phyloP scores from a whole-genome alignment of 2,797 vertebrate species.

The Champsocephalus gunnari region DNA sequence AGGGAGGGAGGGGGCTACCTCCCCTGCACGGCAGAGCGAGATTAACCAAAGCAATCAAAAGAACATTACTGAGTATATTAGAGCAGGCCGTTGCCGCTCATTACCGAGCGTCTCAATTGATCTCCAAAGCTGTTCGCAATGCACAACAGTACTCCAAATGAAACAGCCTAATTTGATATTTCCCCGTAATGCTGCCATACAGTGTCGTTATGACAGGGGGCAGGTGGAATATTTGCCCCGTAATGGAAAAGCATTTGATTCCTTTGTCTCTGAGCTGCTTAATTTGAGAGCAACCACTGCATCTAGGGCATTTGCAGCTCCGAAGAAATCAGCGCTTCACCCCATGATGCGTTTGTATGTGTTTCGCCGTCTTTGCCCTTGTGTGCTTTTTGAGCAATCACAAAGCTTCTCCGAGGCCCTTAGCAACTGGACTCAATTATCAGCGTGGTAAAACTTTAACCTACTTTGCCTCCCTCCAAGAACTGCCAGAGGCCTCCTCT shows the following conservation, averaged over 20 bases:
- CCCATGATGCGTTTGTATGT: conserved; percentile 19
- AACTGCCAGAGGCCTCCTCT: conserved; percentile 55
- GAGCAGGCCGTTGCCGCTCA: conserved; percentile 80
- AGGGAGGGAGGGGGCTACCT: conserved; percentile 22
- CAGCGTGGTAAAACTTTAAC: conserved; percentile 63
- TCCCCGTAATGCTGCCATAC: conserved; percentile 80
- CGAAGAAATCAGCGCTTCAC: conserved; percentile 52
- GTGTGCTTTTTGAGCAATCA: conserved; percentile 55
- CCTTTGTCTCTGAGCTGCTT: conserved; percentile 75
- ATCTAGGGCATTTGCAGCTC: conserved; percentile 49
- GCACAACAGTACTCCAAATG: conserved; percentile 83
- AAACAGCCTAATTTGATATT: conserved; percentile 87
- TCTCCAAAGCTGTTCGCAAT: conserved; percentile 78
- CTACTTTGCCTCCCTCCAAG: conserved; percentile 61
- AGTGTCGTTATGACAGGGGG: conserved; percentile 76
- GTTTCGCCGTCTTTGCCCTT: conserved; percentile 34
- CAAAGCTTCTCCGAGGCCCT: conserved; percentile 50
- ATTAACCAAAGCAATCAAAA: conserved; percentile 87
- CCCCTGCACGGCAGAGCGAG: conserved; percentile 68
- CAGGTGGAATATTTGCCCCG: conserved; percentile 73
- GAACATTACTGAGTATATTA: conserved; percentile 85
- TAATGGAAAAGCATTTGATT: conserved; percentile 82
- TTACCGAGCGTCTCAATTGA: conserved; percentile 81
- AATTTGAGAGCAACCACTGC: conserved; percentile 64
- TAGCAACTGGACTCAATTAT: conserved; percentile 68